Percentiles rank a stretch among this genome's conserved stretches.
Evolutionary conservation across 2,797 vertebrate genomes (phyloP).

Genomic region (Serranus cabrilla): DNA sequence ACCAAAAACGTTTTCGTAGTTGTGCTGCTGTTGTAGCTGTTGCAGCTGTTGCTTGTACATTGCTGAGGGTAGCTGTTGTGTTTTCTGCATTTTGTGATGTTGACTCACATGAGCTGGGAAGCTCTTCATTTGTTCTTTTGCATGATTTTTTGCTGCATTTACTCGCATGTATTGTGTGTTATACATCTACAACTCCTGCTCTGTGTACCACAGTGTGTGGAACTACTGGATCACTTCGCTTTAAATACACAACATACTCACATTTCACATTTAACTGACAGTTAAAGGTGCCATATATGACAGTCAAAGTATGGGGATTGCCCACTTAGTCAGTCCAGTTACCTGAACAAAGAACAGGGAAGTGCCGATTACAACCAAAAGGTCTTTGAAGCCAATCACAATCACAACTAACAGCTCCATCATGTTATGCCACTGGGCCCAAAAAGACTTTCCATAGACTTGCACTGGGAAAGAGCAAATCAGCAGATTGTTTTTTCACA

Average conservation of each 20-base stretch:
- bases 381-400: no score
- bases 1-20: constrained; percentile 40
- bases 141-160: constrained; percentile 38
- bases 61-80: constrained; percentile 31
- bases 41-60: constrained; percentile 19
- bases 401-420: no score
- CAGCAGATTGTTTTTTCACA: no score
- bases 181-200: background rate
- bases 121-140: constrained; percentile 4
- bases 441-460: no score
- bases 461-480: no score
- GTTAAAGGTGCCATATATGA: no score
- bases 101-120: constrained; percentile 29
- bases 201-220: background rate
- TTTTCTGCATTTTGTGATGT: constrained; percentile 19
- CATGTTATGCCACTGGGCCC: no score
- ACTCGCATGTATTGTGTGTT: background rate
- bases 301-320: no score
- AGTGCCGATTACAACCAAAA: no score
- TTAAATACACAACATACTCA: constrained; percentile 3
- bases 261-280: no score
- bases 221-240: constrained; percentile 10
- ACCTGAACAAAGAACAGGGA: no score
- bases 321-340: no score
- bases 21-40: constrained; percentile 42